Percentiles rank a stretch among this genome's conserved stretches.
Evolutionary conservation across 2,888 invertebrate species (phyloP).

Genomic region (Hypsopygia costalis): DNA sequence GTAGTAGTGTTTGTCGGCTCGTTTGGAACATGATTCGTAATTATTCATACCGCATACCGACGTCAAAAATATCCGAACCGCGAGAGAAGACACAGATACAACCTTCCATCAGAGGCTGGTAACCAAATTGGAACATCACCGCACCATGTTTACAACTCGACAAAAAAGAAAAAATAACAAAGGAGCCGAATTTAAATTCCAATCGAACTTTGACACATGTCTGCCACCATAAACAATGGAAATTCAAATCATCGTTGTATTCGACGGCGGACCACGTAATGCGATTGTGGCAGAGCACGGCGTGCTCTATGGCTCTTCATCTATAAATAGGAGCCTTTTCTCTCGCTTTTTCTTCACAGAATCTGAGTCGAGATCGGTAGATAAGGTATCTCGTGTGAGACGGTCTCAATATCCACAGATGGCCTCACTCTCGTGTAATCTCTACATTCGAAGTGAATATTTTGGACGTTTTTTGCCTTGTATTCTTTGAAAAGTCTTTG

Average conservation of each 20-base stretch:
- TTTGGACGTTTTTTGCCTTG: conserved; percentile 73
- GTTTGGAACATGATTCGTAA: conserved; percentile 66
- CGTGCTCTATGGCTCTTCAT: conserved; percentile 64
- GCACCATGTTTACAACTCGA: conserved; percentile 77
- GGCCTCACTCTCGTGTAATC: conserved; percentile 74
- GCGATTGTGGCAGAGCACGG: conserved; percentile 67
- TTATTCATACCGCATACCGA: conserved; percentile 72
- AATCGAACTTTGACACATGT: conserved; percentile 81
- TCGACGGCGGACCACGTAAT: conserved; percentile 63
- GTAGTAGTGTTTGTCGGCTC: conserved; percentile 24
- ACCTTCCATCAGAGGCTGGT: conserved; percentile 62
- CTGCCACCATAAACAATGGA: conserved; percentile 81
- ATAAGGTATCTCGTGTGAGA: conserved; percentile 77
- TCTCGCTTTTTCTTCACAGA: conserved; percentile 76
- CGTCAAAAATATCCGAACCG: conserved; percentile 66
- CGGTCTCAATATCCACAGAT: conserved; percentile 80
- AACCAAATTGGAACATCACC: conserved; percentile 79
- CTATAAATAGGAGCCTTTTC: conserved; percentile 78
- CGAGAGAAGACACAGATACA: conserved; percentile 70
- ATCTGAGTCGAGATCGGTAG: conserved; percentile 71
- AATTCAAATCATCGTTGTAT: conserved; percentile 77
- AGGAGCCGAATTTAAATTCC: conserved; percentile 80
- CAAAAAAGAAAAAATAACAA: conserved; percentile 74
- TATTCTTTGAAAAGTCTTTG: conserved; percentile 73
- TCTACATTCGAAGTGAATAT: conserved; percentile 58